These are phyloP conservation scores for Acronicta psi DNA, from an alignment of 2,888 invertebrate genomes.

Conservation along the genomic window DNA sequence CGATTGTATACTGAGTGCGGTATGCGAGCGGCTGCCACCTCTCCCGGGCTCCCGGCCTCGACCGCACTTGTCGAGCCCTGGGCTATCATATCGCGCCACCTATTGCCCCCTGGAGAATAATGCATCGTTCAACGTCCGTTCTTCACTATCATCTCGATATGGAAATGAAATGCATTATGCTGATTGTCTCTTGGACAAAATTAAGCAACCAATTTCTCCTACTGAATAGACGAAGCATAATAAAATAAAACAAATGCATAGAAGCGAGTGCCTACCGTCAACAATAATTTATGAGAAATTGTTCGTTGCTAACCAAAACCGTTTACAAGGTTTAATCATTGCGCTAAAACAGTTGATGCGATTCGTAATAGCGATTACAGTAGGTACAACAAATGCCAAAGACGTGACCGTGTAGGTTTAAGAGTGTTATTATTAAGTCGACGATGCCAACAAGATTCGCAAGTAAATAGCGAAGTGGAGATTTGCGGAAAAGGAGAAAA, in stretches of 20 bases:
- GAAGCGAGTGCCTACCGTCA: not conserved
- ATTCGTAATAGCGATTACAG: constrained; percentile 36
- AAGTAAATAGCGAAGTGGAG: constrained; percentile 64
- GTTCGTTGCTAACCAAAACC: constrained; percentile 5
- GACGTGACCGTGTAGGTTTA: constrained; percentile 56
- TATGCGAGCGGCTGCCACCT: constrained; percentile 77
- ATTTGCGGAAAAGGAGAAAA: constrained; percentile 83
- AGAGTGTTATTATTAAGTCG: constrained; percentile 30
- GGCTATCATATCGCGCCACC: constrained; percentile 81
- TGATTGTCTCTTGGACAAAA: constrained; percentile 41
- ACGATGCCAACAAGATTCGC: constrained; percentile 54
- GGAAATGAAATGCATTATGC: constrained; percentile 57
- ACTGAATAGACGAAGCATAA: not conserved
- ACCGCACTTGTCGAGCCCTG: constrained; percentile 76
- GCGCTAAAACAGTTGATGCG: constrained; percentile 29
- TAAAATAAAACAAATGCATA: not conserved
- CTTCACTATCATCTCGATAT: constrained; percentile 72
- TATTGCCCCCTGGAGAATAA: constrained; percentile 83
- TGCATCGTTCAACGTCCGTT: constrained; percentile 77
- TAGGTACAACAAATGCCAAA: constrained; percentile 56
- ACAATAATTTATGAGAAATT: not conserved
- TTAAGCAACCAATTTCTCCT: not conserved
- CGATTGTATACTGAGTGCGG: constrained; percentile 83
- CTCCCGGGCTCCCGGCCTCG: constrained; percentile 85
- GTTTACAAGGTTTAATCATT: constrained; percentile 14